phyloP scores from a whole-genome alignment of 2,113 vertebrate species.

The Anolis carolinensis region DNA sequence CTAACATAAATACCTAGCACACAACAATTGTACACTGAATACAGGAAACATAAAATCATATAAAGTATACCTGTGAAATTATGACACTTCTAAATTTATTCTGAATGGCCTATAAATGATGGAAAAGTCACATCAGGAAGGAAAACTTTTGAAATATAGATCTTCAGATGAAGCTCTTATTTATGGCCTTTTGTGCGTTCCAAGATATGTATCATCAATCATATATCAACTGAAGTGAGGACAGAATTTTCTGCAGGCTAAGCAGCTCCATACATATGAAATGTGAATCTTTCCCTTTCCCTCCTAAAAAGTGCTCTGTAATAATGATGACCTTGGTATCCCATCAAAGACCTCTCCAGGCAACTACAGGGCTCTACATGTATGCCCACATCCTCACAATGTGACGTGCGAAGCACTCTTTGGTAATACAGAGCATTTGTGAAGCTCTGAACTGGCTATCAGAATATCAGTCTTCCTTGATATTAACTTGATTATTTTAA shows the following conservation, averaged over 20 bases:
- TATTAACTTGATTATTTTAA: background rate
- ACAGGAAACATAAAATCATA: background rate
- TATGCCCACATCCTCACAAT: background rate
- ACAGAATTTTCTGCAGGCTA: background rate
- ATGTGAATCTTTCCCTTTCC: background rate
- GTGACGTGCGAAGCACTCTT: background rate
- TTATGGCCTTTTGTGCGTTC: background rate
- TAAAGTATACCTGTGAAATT: background rate
- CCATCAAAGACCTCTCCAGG: background rate
- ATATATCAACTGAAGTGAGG: background rate
- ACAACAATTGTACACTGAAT: background rate
- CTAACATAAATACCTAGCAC: background rate
- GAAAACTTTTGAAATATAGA: slow-evolving; percentile 2
- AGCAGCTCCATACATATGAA: background rate
- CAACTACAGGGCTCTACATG: background rate
- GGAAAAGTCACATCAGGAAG: slow-evolving; percentile 14
- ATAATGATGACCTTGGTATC: background rate
- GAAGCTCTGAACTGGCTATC: background rate
- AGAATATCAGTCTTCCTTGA: background rate
- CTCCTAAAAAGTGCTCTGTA: background rate
- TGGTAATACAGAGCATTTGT: background rate
- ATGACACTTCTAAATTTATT: background rate
- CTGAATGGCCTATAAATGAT: background rate
- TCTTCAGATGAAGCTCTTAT: background rate
- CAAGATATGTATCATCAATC: background rate